Conservation (phyloP, 2,113 vertebrate genomes). For the Lepisosteus osseus region DNA sequence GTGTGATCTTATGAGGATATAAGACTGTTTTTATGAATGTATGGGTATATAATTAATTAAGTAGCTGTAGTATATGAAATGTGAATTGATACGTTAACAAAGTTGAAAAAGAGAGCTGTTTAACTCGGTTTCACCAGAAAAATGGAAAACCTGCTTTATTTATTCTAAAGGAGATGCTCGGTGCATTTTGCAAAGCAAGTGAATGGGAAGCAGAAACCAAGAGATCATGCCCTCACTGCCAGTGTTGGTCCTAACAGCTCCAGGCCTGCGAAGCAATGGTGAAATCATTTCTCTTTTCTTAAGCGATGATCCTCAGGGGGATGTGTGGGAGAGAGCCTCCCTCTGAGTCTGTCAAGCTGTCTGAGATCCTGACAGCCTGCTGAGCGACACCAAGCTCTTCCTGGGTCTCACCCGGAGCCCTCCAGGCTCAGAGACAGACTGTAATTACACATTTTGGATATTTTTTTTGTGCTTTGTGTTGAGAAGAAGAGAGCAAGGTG, state of each 20-base stretch:
- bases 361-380: not conserved
- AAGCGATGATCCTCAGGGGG: not conserved
- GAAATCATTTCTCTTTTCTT: not conserved
- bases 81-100: no score
- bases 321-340: not conserved
- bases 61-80: no score
- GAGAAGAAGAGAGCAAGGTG: no score
- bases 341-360: not conserved
- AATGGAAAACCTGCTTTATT: no score
- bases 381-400: not conserved
- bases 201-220: no score
- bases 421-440: not conserved
- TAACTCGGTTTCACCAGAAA: no score
- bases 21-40: no score
- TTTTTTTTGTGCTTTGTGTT: not conserved
- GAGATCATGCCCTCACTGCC: not conserved
- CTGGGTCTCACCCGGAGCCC: not conserved
- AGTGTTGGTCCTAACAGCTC: not conserved
- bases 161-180: no score
- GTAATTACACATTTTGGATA: not conserved
- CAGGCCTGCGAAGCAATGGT: not conserved
- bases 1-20: no score
- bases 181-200: no score
- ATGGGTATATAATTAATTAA: no score
- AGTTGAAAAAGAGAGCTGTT: no score